Conservation (phyloP, 2,113 vertebrate species). For the Apus apus region DNA sequence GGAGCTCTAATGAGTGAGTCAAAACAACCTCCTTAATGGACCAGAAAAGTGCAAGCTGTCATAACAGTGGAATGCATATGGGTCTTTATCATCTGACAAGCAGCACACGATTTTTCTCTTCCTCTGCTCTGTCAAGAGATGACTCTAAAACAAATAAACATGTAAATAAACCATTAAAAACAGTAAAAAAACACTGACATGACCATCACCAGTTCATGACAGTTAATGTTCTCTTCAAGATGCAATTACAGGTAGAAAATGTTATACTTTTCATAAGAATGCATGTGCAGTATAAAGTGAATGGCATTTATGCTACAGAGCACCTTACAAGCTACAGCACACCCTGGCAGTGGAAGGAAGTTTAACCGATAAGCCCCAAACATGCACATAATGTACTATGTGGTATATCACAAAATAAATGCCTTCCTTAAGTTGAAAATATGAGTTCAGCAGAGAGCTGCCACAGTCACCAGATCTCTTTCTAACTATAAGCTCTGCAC, state of each 20-base stretch:
- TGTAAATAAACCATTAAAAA: not conserved
- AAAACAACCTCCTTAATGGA: constrained; percentile 10
- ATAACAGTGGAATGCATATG: not conserved
- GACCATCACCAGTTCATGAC: not conserved
- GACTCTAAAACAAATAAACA: not conserved
- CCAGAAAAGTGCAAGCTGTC: not conserved
- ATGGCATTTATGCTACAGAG: not conserved
- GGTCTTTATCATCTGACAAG: not conserved
- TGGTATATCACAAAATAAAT: not conserved
- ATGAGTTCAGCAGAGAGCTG: not conserved
- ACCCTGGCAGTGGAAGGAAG: not conserved
- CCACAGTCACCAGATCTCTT: not conserved
- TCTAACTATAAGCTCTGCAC: not conserved
- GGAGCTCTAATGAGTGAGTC: not conserved
- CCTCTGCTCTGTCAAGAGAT: not conserved
- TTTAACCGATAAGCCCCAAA: not conserved
- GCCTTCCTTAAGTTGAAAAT: not conserved
- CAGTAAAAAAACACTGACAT: not conserved
- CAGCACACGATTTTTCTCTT: not conserved
- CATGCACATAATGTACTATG: not conserved
- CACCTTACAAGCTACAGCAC: not conserved
- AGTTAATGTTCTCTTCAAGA: not conserved
- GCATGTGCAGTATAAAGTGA: not conserved
- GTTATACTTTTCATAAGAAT: not conserved
- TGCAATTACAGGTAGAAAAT: not conserved